These are phyloP conservation scores for Diglossa brunneiventris DNA, from an alignment of 2,113 vertebrate genomes.

Conservation along the genomic window DNA sequence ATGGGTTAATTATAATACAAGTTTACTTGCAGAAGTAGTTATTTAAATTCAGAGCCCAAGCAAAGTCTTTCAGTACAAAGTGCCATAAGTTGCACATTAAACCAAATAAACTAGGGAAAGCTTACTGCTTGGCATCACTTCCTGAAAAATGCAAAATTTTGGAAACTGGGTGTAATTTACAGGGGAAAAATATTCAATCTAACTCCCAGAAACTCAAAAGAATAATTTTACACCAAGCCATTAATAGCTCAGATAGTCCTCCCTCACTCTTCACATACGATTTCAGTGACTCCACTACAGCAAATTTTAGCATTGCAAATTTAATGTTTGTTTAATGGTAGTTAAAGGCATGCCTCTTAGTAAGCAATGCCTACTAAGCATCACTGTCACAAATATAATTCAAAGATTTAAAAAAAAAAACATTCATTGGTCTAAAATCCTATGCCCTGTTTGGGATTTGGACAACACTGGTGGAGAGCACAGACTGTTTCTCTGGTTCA, in stretches of 20 bases:
- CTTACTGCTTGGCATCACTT: neutral
- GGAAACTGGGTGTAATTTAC: neutral
- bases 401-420: neutral
- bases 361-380: neutral
- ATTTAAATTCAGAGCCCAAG: neutral
- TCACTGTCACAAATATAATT: neutral
- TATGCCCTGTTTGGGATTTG: neutral
- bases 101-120: neutral
- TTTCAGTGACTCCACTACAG: neutral
- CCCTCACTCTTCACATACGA: neutral
- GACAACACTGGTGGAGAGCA: neutral
- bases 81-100: neutral
- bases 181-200: neutral
- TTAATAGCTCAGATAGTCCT: neutral
- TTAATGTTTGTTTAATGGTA: neutral
- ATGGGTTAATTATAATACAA: neutral
- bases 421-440: neutral
- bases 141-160: neutral
- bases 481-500: neutral
- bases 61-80: neutral
- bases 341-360: neutral
- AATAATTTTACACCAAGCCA: neutral
- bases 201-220: neutral
- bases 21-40: neutral
- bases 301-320: neutral